Conservation (phyloP, 2,888 invertebrate species). For the Scelioninae gen. 2 region DNA sequence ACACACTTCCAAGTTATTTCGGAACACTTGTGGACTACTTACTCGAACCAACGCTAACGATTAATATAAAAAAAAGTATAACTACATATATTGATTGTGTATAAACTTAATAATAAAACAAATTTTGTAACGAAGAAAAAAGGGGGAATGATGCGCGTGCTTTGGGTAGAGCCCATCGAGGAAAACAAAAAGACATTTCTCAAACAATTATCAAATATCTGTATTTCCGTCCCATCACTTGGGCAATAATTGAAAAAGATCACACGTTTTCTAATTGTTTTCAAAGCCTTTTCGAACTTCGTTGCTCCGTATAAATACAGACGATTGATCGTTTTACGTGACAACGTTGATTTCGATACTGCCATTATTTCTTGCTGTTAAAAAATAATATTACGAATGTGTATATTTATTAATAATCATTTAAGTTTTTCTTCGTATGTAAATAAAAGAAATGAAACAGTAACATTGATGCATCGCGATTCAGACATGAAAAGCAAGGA, state of each 20-base stretch:
- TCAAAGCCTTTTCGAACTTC: slow-evolving; percentile 47
- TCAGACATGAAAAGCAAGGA: slow-evolving; percentile 12
- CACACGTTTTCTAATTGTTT: slow-evolving; percentile 51
- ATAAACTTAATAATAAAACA: slow-evolving; percentile 63
- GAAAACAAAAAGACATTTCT: slow-evolving; percentile 10
- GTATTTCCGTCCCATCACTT: slow-evolving; percentile 65
- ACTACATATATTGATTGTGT: slow-evolving; percentile 67
- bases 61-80: slow-evolving; percentile 63
- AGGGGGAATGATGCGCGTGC: slow-evolving; percentile 52
- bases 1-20: too few relatives aligned
- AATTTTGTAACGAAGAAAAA: slow-evolving; percentile 37
- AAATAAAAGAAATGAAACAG: slow-evolving; percentile 35
- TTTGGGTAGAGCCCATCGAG: slow-evolving; percentile 62
- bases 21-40: too few relatives aligned
- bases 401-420: slow-evolving; percentile 40
- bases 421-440: slow-evolving; percentile 41
- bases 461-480: slow-evolving; percentile 28
- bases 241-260: slow-evolving; percentile 61
- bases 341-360: slow-evolving; percentile 55
- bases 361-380: slow-evolving; percentile 54
- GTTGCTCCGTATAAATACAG: slow-evolving; percentile 22
- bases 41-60: slow-evolving; percentile 62
- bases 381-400: slow-evolving; percentile 43
- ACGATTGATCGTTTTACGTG: slow-evolving; percentile 25
- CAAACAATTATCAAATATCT: slow-evolving; percentile 42